Evolutionary conservation across 2,797 vertebrate genomes (phyloP).

Genomic region (Microhierax caerulescens): DNA sequence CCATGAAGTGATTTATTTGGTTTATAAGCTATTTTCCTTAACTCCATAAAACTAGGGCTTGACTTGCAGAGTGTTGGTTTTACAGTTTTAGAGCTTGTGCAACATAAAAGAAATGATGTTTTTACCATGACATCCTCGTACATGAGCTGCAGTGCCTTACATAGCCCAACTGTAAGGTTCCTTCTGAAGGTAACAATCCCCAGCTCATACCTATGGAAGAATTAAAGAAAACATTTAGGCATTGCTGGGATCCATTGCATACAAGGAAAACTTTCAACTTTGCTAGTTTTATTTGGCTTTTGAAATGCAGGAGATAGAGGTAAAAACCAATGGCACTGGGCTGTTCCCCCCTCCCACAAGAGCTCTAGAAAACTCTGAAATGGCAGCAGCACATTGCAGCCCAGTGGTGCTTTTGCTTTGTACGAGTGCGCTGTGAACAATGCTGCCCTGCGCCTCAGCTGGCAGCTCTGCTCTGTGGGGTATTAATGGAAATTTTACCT

Average conservation of each 20-base stretch:
- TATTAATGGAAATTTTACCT: background rate
- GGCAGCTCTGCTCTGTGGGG: background rate
- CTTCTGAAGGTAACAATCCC: constrained; percentile 2
- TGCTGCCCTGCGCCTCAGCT: background rate
- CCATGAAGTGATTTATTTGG: background rate
- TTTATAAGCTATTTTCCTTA: constrained; percentile 8
- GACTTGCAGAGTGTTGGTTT: constrained; percentile 38
- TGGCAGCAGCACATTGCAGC: background rate
- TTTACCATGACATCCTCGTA: background rate
- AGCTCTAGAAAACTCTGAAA: background rate
- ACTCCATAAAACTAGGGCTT: constrained; percentile 19
- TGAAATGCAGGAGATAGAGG: background rate
- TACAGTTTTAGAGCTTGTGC: constrained; percentile 39
- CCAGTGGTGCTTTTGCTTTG: background rate
- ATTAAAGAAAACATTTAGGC: background rate
- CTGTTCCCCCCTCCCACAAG: background rate
- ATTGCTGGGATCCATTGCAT: background rate
- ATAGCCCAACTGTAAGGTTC: background rate
- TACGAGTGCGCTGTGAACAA: fast-evolving
- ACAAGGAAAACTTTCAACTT: background rate
- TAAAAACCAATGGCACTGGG: background rate
- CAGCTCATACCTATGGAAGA: background rate
- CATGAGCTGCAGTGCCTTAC: background rate
- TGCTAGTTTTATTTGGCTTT: background rate
- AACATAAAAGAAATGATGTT: constrained; percentile 20